Conservation (phyloP, 2,113 vertebrate species). For the Mohoua ochrocephala region DNA sequence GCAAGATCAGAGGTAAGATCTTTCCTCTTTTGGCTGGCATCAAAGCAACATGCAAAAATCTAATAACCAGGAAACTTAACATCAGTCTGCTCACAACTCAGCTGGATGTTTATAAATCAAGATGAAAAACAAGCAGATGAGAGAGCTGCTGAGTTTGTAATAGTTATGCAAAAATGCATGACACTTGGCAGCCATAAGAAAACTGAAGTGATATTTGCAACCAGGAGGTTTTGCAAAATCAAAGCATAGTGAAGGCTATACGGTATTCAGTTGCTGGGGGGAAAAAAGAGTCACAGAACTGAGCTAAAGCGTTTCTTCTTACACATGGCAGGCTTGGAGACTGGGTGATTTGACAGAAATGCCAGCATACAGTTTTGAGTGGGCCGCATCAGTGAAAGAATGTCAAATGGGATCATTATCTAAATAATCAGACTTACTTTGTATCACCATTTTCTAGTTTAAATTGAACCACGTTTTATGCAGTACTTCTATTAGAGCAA, state of each 20-base stretch:
- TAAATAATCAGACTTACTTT: not conserved
- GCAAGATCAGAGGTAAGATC: not conserved
- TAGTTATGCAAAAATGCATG: not conserved
- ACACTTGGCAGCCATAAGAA: not conserved
- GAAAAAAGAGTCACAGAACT: not conserved
- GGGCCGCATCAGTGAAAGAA: not conserved
- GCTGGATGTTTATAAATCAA: not conserved
- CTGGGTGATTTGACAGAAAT: not conserved
- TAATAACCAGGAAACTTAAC: not conserved
- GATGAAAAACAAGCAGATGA: not conserved
- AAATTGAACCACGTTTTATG: not conserved
- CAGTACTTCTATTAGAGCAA: not conserved
- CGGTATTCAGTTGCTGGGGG: not conserved
- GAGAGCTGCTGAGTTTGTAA: not conserved
- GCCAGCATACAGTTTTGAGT: not conserved
- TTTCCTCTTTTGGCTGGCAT: not conserved
- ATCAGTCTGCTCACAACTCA: not conserved
- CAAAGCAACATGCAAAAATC: slow-evolving; percentile 7
- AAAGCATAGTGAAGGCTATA: not conserved
- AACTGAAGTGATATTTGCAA: not conserved
- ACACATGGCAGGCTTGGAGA: not conserved
- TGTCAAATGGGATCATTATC: not conserved
- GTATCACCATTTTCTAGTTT: not conserved
- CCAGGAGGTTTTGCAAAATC: not conserved
- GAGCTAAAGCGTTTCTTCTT: not conserved